Evolutionary conservation across 2,888 invertebrate species (phyloP).

Genomic region (Rhingia campestris): DNA sequence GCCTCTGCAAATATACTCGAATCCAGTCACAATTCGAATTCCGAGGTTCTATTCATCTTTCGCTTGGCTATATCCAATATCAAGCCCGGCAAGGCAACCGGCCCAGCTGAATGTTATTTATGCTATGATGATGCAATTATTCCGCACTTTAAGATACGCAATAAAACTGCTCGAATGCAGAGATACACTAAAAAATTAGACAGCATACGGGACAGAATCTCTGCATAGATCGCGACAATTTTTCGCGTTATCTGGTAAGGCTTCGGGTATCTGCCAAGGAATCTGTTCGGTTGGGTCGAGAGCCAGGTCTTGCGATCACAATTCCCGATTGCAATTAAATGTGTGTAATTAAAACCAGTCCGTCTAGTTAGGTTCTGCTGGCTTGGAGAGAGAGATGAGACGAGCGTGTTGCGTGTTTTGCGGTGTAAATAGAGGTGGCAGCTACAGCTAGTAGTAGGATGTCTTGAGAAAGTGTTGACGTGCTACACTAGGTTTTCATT

Average conservation of each 20-base stretch:
- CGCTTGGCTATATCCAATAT: conserved; percentile 22
- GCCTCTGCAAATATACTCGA: conserved; percentile 1
- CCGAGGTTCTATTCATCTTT: conserved; percentile 21
- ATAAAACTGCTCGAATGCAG: conserved; percentile 61
- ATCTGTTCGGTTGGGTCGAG: conserved; percentile 22
- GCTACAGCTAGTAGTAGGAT: conserved; percentile 44
- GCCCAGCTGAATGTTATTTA: conserved; percentile 55
- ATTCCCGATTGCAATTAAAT: conserved; percentile 67
- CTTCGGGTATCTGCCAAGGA: conserved; percentile 35
- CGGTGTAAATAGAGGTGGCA: conserved; percentile 61
- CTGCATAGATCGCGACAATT: conserved; percentile 68
- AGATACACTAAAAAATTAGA: conserved; percentile 58
- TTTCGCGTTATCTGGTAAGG: conserved; percentile 49
- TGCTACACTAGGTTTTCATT: conserved; percentile 62
- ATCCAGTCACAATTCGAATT: conserved; percentile 33
- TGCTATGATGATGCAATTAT: conserved; percentile 71
- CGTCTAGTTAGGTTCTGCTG: conserved; percentile 53
- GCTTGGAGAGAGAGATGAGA: background rate
- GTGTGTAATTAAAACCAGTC: conserved; percentile 72
- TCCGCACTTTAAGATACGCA: conserved; percentile 62
- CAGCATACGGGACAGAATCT: conserved; percentile 53
- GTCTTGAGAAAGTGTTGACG: conserved; percentile 71
- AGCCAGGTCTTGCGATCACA: conserved; percentile 55
- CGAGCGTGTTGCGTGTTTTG: conserved; percentile 42
- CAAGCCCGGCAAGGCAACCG: conserved; percentile 30